Base-by-base conservation (phyloP, 2,113 vertebrate species). In the Terrapene triunguis region DNA sequence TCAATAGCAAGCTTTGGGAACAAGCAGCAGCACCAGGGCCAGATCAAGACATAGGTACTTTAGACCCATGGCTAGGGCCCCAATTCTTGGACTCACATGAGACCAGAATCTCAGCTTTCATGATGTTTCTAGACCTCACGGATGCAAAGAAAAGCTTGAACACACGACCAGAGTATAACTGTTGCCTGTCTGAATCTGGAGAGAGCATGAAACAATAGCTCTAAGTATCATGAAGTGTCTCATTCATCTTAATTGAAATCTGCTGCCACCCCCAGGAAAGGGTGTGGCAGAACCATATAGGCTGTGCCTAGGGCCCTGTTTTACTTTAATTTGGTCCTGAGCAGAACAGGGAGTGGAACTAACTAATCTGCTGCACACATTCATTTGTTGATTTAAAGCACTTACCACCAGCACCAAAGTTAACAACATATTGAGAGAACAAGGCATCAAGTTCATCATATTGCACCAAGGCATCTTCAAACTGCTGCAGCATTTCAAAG, bases 401-500 rank as follows among this genome's bases (percentile, higher is more conserved):
- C 98, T 97, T 97, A 99, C 99, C 99, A 90, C 99, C 99, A 32
- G 99, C 99, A 80, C 99, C 99, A 22, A 99, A 99, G 98, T 99
- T 99, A 92, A 99, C 99, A 50, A 99, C 99, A 0, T 99, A 99
- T 80, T 99, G 99, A 4, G 99, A 99, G 97, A 99, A 99, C 89
- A 99, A 99, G 93, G 99, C 99, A 22, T 99, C 99, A 53, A 99
- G 98, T 85, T 99, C 99, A n/a, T 99, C 99, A 2, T 99, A 99
- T 96, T 99, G 99, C 86, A 99, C 99, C 94, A 99, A 96, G 0
- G 99, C 99, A 2, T 99, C 99, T 89, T 99, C 99, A 95, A 99
- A 99, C 97, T 99, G 99, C 98, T 99, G 99, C 95, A 99, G 98
- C 99, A 99, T 99, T 98, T 99, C 99, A 94, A 99, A 99, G 50